Conservation (phyloP, 2,888 invertebrate species). For the Ditula angustiorana region DNA sequence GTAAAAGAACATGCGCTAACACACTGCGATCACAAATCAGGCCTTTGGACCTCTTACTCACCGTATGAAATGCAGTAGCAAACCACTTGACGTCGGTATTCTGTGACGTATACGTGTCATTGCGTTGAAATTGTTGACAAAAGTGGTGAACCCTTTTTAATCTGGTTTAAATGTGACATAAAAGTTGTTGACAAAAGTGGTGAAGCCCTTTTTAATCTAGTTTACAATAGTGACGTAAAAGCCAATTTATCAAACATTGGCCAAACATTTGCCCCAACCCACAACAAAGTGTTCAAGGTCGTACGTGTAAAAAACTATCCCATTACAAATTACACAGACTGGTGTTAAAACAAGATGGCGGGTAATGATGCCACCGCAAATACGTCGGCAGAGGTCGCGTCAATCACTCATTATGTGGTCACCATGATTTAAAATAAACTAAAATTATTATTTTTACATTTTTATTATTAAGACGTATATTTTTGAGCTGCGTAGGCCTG, state of each 20-base stretch:
- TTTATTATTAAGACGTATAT: too few species aligned
- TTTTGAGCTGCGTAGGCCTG: too few species aligned
- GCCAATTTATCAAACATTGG: conserved; percentile 1
- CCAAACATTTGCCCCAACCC: conserved; percentile 15
- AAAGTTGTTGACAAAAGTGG: too few species aligned
- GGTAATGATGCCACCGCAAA: conserved; percentile 30
- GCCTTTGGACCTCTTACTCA: too few species aligned
- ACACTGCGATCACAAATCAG: too few species aligned
- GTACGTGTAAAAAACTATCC: conserved; percentile 24
- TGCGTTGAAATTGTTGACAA: too few species aligned
- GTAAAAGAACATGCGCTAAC: too few species aligned
- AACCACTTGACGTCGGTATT: too few species aligned
- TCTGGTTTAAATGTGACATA: too few species aligned
- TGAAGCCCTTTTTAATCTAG: background rate
- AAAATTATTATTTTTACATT: background rate
- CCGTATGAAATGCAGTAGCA: too few species aligned
- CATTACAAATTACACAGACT: conserved; percentile 29
- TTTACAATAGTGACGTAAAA: background rate
- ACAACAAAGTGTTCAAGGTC: conserved; percentile 26
- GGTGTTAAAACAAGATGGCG: conserved; percentile 30
- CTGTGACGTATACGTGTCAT: too few species aligned
- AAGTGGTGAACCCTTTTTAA: too few species aligned
- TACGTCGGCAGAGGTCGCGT: conserved; percentile 27
- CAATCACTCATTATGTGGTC: conserved; percentile 26
- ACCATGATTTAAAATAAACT: conserved; percentile 12